These are phyloP conservation scores for Orius insidiosus DNA, from an alignment of 1,140 invertebrate genomes.

Conservation along the genomic window DNA sequence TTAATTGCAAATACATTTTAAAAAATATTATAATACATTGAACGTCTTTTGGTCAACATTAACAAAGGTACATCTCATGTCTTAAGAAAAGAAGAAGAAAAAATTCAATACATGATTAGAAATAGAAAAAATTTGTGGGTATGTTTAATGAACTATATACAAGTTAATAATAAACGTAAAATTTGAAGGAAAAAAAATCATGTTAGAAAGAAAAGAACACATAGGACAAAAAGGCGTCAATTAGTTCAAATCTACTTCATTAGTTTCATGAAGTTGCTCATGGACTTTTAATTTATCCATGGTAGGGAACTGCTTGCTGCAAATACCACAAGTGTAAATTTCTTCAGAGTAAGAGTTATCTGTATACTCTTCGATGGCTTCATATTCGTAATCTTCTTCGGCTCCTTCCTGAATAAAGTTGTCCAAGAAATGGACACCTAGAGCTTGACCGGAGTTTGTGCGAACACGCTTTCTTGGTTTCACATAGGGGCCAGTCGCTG, in stretches of 20 bases:
- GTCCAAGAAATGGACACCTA: not conserved
- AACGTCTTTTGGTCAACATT: too few species aligned
- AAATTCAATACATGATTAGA: too few species aligned
- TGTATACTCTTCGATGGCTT: not conserved
- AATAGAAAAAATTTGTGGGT: too few species aligned
- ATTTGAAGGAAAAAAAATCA: too few species aligned
- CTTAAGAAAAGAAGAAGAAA: too few species aligned
- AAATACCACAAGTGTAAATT: not conserved
- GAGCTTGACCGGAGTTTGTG: not conserved
- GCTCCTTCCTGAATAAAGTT: not conserved
- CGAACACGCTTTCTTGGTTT: conserved; percentile 6
- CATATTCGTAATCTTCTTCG: not conserved
- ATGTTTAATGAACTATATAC: too few species aligned
- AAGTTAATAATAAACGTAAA: too few species aligned
- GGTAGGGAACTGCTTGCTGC: conserved; percentile 6
- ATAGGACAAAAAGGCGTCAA: too few species aligned
- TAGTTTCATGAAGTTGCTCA: conserved; percentile 5
- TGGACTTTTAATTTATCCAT: conserved; percentile 7
- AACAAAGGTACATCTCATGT: too few species aligned
- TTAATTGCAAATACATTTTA: too few species aligned
- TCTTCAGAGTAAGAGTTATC: not conserved
- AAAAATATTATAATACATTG: too few species aligned
- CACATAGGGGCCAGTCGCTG: not conserved
- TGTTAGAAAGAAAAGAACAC: too few species aligned
- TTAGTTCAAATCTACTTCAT: not conserved